Base-by-base conservation (phyloP, 2,113 vertebrate species). In the Tachysurus fulvidraco region DNA sequence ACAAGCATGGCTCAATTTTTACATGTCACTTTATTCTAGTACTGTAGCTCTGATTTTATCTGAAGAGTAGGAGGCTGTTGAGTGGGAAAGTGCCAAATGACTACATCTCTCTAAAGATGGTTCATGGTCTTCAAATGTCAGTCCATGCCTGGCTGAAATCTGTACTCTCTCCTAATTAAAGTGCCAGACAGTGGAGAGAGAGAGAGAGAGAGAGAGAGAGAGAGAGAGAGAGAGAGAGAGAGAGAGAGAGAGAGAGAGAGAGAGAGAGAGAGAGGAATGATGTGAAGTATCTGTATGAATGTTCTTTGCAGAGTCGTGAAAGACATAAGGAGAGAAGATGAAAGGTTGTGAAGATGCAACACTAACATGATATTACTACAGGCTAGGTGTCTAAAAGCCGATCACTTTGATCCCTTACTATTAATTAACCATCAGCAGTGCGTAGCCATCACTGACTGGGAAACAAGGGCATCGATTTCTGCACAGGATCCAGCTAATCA, bases 371-470 rank as follows among this genome's bases (percentile, higher is more conserved):
- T 85, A 87, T 93, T 90, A 88, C 88, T 82, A 69, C 78, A 30
- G 87, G 88, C 83, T 90, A 93, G 84, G 85, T 50, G 46, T 50
- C 46, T 50, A 88, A 83, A 92, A 92, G 90, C 93, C 90, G 57
- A 64, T 84, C 87, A 87, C 93, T 94, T 93, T 93, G 93, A 94
- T 95, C 92, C 91, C 92, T 93, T 91, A 92, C 89, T 91, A 94
- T 93, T 67, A 93, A 95, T 94, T 93, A 90, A 86, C 90, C 92
- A 91, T 94, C 93, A 91, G 88, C 85, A 71, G 86, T 91, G 91
- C 91, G 83, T 87, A 19, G 81, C 81, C 88, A 90, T 91, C 90
- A 89, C 91, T 81, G 88, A 74, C 78, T 67, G 44, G 65, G 62
- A 41, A 76, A 71, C n/a, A 23, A 62, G 17, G 81, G 50, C 74